phyloP scores from a whole-genome alignment of 2,797 vertebrate genomes.

The Pipistrellus pipistrellus region DNA sequence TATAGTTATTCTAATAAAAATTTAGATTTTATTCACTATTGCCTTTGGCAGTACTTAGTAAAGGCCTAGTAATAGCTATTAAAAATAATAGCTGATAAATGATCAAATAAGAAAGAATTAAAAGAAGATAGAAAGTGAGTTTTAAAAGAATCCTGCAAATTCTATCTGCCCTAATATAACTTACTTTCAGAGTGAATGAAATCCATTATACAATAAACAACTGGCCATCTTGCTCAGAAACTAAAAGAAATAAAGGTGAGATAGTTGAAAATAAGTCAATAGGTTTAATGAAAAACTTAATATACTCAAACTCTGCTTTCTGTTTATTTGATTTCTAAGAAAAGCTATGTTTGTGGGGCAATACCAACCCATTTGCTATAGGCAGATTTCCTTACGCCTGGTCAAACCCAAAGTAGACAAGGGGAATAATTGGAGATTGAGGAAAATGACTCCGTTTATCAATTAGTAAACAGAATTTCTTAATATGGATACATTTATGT shows the following conservation, averaged over 20 bases:
- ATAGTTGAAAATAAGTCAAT: constrained; percentile 27
- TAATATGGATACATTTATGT: background rate
- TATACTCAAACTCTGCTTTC: background rate
- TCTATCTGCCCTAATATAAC: background rate
- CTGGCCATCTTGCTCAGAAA: background rate
- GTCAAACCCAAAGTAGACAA: background rate
- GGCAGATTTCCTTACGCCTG: background rate
- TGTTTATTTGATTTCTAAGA: constrained; percentile 3
- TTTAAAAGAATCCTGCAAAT: background rate
- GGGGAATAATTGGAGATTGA: background rate
- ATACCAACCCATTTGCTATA: background rate
- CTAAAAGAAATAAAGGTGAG: background rate
- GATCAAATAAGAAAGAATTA: constrained; percentile 58
- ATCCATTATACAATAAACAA: background rate
- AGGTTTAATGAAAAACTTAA: constrained; percentile 45
- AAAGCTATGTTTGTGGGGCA: background rate
- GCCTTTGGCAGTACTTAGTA: constrained; percentile 46
- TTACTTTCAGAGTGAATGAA: constrained; percentile 62
- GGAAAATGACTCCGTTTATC: background rate
- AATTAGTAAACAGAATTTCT: background rate
- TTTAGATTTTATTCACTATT: constrained; percentile 50
- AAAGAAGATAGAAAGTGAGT: constrained; percentile 19
- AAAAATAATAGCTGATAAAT: constrained; percentile 34
- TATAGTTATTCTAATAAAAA: constrained; percentile 67
- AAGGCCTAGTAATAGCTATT: constrained; percentile 28